Evolutionary conservation across 2,797 vertebrate species (phyloP), one percentile per base, ranked within the genome.

Genomic region (Choloepus didactylus): DNA sequence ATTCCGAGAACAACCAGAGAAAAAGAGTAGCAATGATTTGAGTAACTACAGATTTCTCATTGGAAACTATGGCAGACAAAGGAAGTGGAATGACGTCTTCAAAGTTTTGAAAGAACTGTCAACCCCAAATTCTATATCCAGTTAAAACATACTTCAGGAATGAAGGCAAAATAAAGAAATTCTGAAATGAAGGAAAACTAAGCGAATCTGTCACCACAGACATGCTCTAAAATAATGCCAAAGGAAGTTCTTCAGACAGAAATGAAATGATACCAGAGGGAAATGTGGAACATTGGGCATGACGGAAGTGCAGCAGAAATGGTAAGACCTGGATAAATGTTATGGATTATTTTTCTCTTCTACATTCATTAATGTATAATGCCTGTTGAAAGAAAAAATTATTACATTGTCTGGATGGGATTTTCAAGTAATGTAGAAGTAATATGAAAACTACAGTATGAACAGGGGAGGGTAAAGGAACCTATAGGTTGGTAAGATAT

Each of bases 121-220:
- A 46, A 76, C 6, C 11, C 38, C 14, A 23, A 96, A 82, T 67
- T 89, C 14, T 80, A 49, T 67, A 51, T 64, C 27, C 16, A 44
- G 11, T 79, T 9, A 93, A 90, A 87, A n/a, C 49, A 89, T 25
- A 29, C 46, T 59, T 41, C 11, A 76, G 25, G 31, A 84, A 79
- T 88, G 51, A 88, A 91, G 56, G 14, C 49, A 73, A 91, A 92
- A 62, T 49, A 18, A 80, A 54, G 9, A 70, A 75, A 89, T 70
- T 64, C 5, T 76, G 90, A 81, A 25, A 54, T 49, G 27, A 62
- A 94, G 35, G 51, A 86, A 85, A 93, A 69, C 67, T 54, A 77
- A 64, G 19, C 54, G 59, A 85, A 56, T 89, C 69, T 86, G 56
- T 81, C 60, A 16, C 9, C 31, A 77, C 25, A 66, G 12, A 66